Percentiles rank a stretch among this genome's conserved stretches.
These are phyloP conservation scores for Characodon lateralis DNA, from an alignment of 2,797 vertebrate species.

Conservation along the genomic window DNA sequence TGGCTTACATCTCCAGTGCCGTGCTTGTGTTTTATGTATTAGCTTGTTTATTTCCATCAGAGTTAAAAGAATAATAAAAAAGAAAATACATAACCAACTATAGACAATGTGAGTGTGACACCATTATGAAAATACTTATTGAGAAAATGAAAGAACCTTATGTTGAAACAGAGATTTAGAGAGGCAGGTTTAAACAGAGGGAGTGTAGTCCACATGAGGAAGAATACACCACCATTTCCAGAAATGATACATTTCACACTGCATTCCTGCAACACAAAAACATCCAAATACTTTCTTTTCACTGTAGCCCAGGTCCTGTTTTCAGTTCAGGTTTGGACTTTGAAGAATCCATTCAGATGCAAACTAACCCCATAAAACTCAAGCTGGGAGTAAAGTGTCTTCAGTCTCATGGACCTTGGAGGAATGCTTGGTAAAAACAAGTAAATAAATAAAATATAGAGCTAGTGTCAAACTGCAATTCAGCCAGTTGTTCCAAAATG, in stretches of 20 bases:
- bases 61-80: slow-evolving; percentile 3
- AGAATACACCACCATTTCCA: slow-evolving; percentile 4
- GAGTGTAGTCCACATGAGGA: neutral
- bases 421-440: slow-evolving; percentile 50
- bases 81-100: neutral
- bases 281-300: slow-evolving; percentile 33
- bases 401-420: slow-evolving; percentile 39
- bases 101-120: neutral
- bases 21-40: slow-evolving; percentile 10
- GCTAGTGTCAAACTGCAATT: slow-evolving; percentile 9
- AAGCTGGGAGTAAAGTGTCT: slow-evolving; percentile 57
- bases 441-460: slow-evolving; percentile 7
- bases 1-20: slow-evolving; percentile 44
- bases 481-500: neutral
- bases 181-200: neutral
- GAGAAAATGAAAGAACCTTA: neutral
- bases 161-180: neutral
- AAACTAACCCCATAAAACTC: slow-evolving; percentile 48
- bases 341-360: slow-evolving; percentile 41
- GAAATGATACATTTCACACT: slow-evolving; percentile 14
- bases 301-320: slow-evolving; percentile 6
- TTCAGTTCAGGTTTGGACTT: slow-evolving; percentile 20
- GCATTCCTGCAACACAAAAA: slow-evolving; percentile 38
- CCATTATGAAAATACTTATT: neutral
- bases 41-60: slow-evolving; percentile 6